phyloP scores from a whole-genome alignment of 2,797 vertebrate genomes.

The Rhynchotus rufescens region DNA sequence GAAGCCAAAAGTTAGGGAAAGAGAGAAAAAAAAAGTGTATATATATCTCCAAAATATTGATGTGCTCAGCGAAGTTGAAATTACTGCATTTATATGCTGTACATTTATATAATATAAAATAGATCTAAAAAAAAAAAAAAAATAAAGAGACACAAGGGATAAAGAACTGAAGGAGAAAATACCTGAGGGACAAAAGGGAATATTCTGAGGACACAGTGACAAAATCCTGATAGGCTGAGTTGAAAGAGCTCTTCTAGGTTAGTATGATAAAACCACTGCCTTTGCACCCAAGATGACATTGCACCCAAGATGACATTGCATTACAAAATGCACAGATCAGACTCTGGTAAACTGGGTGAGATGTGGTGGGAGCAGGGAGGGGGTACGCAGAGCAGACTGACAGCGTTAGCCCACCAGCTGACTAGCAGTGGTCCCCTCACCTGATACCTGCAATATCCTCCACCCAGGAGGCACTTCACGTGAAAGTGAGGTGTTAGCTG shows the following conservation, averaged over 20 bases:
- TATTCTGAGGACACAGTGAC: background rate
- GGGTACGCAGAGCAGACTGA: background rate
- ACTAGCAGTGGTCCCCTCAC: background rate
- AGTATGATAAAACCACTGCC: background rate
- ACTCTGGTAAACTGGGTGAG: background rate
- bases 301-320: too few species aligned
- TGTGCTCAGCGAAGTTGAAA: background rate
- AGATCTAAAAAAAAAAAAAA: background rate
- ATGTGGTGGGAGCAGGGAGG: background rate
- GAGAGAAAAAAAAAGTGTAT: background rate
- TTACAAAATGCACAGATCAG: background rate
- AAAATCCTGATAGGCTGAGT: background rate
- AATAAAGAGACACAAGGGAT: background rate
- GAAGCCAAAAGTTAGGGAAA: background rate
- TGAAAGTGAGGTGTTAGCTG: slow-evolving; percentile 64
- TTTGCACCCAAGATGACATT: background rate
- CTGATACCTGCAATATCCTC: slow-evolving; percentile 19
- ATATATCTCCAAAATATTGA: background rate
- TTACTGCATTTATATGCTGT: background rate
- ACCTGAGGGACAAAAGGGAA: background rate
- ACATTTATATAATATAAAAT: background rate
- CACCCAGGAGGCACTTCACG: slow-evolving; percentile 19
- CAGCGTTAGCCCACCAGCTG: background rate
- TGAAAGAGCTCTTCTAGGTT: slow-evolving; percentile 2
- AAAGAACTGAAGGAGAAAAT: background rate